Evolutionary conservation across 2,888 invertebrate genomes (phyloP).

Genomic region (Homarus gammarus): DNA sequence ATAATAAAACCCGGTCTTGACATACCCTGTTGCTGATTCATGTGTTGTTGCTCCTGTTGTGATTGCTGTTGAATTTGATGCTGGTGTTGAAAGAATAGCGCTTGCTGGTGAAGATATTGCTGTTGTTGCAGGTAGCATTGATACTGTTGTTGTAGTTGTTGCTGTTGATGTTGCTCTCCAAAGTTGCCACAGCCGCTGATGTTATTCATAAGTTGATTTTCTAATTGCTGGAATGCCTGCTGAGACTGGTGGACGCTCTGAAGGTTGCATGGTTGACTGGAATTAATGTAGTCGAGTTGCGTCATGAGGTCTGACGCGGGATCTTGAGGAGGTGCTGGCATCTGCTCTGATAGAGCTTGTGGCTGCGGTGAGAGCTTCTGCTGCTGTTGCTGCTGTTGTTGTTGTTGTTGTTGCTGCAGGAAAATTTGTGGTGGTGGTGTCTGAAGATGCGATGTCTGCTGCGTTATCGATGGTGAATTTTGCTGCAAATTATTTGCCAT

Average conservation of each 20-base stretch:
- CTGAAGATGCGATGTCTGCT: neutral
- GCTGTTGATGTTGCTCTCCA: slow-evolving; percentile 32
- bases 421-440: neutral
- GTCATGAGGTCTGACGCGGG: slow-evolving; percentile 27
- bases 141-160: slow-evolving; percentile 22
- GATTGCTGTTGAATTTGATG: neutral
- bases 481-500: neutral
- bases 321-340: neutral
- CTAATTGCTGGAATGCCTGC: slow-evolving; percentile 42
- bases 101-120: neutral
- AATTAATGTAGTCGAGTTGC: slow-evolving; percentile 21
- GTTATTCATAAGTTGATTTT: slow-evolving; percentile 34
- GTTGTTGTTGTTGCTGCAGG: neutral
- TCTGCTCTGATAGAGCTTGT: neutral
- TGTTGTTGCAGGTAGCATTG: slow-evolving; percentile 37
- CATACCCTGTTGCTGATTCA: slow-evolving; percentile 1
- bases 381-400: neutral
- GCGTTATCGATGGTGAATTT: neutral
- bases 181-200: neutral
- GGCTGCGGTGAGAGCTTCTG: neutral
- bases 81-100: neutral
- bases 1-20: neutral
- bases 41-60: neutral
- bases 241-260: slow-evolving; percentile 18
- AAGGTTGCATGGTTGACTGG: neutral